These are phyloP conservation scores for Chaetodon auriga DNA, from an alignment of 2,113 vertebrate species.

Conservation along the genomic window DNA sequence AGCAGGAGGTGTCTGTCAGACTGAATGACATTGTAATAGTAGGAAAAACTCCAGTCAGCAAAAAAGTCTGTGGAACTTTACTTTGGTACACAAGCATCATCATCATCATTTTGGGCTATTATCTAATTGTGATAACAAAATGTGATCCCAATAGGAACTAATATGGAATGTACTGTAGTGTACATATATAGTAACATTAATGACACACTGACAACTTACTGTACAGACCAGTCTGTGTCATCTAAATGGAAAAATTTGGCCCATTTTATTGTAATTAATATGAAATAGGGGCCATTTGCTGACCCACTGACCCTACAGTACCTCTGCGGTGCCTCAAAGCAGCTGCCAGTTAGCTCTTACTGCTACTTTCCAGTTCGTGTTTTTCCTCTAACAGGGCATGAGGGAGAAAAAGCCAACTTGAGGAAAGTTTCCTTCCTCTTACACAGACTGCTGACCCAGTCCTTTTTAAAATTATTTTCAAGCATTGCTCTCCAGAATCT, in stretches of 20 bases:
- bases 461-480: slow-evolving; percentile 30
- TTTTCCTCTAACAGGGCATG: slow-evolving; percentile 1
- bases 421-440: slow-evolving; percentile 29
- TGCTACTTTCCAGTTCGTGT: neutral
- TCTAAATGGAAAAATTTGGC: neutral
- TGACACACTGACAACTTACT: no score
- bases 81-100: no score
- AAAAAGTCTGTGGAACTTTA: neutral
- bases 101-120: no score
- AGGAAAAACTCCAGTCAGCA: neutral
- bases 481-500: slow-evolving; percentile 19
- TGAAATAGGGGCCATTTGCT: neutral
- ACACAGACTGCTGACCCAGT: slow-evolving; percentile 42
- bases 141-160: no score
- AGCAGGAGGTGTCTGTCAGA: neutral
- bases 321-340: neutral
- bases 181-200: no score
- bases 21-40: neutral
- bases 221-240: neutral
- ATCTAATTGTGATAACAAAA: no score
- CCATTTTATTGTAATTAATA: neutral
- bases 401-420: slow-evolving; percentile 17
- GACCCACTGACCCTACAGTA: neutral
- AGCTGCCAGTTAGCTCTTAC: neutral
- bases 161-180: no score